These are phyloP conservation scores for Macrosoma leucophasiata DNA, from an alignment of 2,888 invertebrate species.

Conservation along the genomic window DNA sequence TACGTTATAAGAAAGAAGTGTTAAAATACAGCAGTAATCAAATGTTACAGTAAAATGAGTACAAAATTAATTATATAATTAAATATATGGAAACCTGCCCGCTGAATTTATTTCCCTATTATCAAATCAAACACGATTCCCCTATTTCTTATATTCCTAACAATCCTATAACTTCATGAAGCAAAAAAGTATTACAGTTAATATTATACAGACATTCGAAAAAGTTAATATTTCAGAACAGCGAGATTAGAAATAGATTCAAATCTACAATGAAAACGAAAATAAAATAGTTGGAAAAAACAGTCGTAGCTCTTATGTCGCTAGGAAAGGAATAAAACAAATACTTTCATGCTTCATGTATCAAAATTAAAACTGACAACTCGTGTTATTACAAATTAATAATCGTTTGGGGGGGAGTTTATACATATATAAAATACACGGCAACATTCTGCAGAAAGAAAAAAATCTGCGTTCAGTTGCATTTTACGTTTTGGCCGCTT, in stretches of 20 bases:
- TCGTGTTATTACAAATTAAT: constrained; percentile 49
- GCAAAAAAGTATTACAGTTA: constrained; percentile 71
- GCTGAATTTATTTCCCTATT: constrained; percentile 50
- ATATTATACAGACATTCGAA: constrained; percentile 61
- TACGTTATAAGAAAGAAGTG: too few species aligned
- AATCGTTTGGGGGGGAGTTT: constrained; percentile 33
- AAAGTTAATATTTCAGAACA: constrained; percentile 54
- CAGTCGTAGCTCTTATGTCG: constrained; percentile 27
- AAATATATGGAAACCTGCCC: constrained; percentile 52
- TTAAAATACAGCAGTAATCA: too few species aligned
- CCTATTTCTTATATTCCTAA: constrained; percentile 66
- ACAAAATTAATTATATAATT: constrained; percentile 16
- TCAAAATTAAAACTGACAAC: constrained; percentile 54
- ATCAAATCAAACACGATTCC: constrained; percentile 55
- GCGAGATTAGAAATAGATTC: constrained; percentile 62
- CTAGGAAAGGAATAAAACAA: constrained; percentile 32
- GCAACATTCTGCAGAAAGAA: constrained; percentile 56
- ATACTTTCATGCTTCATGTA: constrained; percentile 73
- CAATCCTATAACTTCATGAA: constrained; percentile 69
- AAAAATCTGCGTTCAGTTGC: constrained; percentile 62
- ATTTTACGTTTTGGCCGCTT: constrained; percentile 41
- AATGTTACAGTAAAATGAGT: constrained; percentile 15
- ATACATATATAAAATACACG: constrained; percentile 58
- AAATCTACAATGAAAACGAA: constrained; percentile 59
- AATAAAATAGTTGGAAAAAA: constrained; percentile 37